A percentile compares a stretch with the other conserved stretches of the same genome.
Evolutionary conservation across 2,113 vertebrate species (phyloP).

Genomic region (western clawed frog (Xenopus tropicalis)): DNA sequence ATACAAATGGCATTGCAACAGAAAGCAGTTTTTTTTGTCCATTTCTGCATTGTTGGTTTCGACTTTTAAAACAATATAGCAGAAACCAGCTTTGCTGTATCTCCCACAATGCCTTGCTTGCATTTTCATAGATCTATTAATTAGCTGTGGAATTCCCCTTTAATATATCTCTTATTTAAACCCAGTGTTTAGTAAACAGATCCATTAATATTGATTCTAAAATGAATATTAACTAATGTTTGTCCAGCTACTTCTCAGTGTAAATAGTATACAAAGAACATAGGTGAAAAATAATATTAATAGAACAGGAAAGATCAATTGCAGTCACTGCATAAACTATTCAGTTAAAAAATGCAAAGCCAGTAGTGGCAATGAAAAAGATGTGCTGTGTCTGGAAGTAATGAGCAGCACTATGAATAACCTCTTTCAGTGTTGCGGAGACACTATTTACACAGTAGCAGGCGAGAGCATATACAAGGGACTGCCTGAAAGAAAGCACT

Average conservation of each 20-base stretch:
- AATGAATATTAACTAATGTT: background rate
- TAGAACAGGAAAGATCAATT: background rate
- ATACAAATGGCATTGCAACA: too few relatives aligned
- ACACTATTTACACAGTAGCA: slow-evolving; percentile 73
- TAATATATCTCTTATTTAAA: too few relatives aligned
- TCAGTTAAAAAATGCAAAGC: background rate
- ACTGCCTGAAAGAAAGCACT: slow-evolving; percentile 75
- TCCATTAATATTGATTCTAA: background rate
- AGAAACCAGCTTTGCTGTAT: too few relatives aligned
- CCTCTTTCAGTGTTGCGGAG: slow-evolving; percentile 58
- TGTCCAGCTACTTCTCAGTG: background rate
- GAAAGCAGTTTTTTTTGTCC: too few relatives aligned
- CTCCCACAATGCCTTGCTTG: too few relatives aligned
- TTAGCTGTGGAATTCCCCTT: too few relatives aligned
- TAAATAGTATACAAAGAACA: background rate
- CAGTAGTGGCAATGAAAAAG: slow-evolving; percentile 39
- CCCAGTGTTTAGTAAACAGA: too few relatives aligned
- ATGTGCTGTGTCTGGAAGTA: slow-evolving; percentile 47
- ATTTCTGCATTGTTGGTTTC: too few relatives aligned
- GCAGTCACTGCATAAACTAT: background rate
- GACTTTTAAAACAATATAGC: too few relatives aligned
- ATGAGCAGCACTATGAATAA: slow-evolving; percentile 55
- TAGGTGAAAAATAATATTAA: background rate
- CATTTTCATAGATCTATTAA: too few relatives aligned
- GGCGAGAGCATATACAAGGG: slow-evolving; percentile 53